Conservation (phyloP, 2,888 invertebrate genomes). For the Ametastegia equiseti region DNA sequence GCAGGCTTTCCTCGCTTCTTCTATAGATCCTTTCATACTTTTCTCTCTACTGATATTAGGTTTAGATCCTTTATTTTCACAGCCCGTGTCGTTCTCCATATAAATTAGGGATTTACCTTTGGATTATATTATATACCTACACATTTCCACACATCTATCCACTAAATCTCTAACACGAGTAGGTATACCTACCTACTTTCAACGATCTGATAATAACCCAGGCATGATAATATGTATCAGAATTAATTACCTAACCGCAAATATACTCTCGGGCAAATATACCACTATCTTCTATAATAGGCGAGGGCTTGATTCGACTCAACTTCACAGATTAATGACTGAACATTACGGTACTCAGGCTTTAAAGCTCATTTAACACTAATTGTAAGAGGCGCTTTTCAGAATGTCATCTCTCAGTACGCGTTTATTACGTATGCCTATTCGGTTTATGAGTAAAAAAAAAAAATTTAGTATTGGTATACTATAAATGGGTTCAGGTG, state of each 20-base stretch:
- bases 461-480: not conserved
- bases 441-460: no score
- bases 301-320: not conserved
- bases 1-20: no score
- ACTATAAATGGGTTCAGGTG: not conserved
- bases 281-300: no score
- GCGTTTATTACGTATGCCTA: no score
- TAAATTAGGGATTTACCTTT: not conserved
- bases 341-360: not conserved
- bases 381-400: no score
- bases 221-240: not conserved
- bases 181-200: not conserved
- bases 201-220: not conserved
- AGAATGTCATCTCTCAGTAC: no score
- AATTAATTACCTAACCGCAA: slow-evolving; percentile 9
- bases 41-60: no score
- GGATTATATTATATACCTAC: not conserved
- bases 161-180: no score
- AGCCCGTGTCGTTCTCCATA: not conserved
- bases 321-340: slow-evolving; percentile 3
- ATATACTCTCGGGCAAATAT: not conserved
- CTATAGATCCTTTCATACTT: not conserved
- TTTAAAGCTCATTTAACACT: not conserved
- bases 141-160: no score
- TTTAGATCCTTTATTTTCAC: no score